Percentiles rank a stretch among this genome's conserved stretches.
These are phyloP conservation scores for Microtus obscurus DNA, from an alignment of 2,797 vertebrate species.

Conservation along the genomic window DNA sequence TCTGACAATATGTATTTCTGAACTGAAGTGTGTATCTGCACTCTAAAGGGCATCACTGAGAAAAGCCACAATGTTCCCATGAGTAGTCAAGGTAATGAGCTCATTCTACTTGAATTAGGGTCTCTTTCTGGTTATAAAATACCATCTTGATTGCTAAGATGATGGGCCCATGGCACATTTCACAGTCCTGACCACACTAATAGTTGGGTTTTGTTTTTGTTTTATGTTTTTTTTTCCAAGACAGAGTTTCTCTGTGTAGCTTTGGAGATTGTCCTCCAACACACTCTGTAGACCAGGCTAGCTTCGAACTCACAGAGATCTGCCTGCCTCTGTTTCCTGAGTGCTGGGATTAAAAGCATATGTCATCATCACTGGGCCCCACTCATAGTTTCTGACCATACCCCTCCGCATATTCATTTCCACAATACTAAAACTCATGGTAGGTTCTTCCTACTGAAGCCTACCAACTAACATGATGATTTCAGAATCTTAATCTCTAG, in stretches of 20 bases:
- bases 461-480: not conserved
- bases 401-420: not conserved
- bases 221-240: not conserved
- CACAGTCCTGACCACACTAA: constrained; percentile 29
- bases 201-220: not conserved
- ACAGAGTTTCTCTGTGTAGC: not conserved
- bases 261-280: not conserved
- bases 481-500: constrained; percentile 27
- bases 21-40: constrained; percentile 58
- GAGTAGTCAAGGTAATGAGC: constrained; percentile 48
- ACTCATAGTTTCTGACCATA: not conserved
- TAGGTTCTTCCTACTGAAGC: constrained; percentile 19
- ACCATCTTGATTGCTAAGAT: constrained; percentile 24
- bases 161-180: not conserved
- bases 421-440: constrained; percentile 14
- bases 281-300: not conserved
- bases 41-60: constrained; percentile 68
- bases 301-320: not conserved
- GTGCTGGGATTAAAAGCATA: not conserved
- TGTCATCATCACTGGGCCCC: not conserved
- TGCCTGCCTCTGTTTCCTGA: not conserved
- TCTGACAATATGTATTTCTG: constrained; percentile 74
- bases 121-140: constrained; percentile 23
- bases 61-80: constrained; percentile 25
- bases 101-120: constrained; percentile 49